These are phyloP conservation scores for Leptobrachium ailaonicum DNA, from an alignment of 2,113 vertebrate species.

Conservation along the genomic window DNA sequence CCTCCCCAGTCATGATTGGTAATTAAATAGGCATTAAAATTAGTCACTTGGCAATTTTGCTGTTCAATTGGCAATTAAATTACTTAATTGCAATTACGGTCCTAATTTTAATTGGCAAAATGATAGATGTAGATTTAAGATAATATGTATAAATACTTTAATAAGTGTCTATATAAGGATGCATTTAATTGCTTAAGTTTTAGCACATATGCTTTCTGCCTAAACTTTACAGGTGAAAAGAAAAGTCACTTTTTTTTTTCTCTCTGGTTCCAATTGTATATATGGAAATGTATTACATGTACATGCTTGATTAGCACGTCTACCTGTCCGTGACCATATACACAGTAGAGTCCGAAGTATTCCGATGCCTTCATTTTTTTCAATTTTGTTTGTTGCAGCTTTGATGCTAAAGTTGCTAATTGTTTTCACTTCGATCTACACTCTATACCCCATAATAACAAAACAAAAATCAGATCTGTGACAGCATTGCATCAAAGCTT, in stretches of 20 bases:
- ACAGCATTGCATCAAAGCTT: too few species aligned
- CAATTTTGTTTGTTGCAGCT: too few species aligned
- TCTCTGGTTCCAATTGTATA: too few species aligned
- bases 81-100: slow-evolving; percentile 96
- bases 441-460: too few species aligned
- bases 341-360: too few species aligned
- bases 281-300: not conserved
- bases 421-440: too few species aligned
- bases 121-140: slow-evolving; percentile 89
- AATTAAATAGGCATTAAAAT: slow-evolving; percentile 97
- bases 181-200: slow-evolving; percentile 84
- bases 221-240: slow-evolving; percentile 78
- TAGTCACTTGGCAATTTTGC: slow-evolving; percentile 94
- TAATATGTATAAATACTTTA: slow-evolving; percentile 87
- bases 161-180: slow-evolving; percentile 88
- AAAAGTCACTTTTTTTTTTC: slow-evolving; percentile 3
- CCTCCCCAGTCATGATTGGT: slow-evolving; percentile 89
- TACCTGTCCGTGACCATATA: too few species aligned
- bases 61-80: slow-evolving; percentile 97
- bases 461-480: too few species aligned
- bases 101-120: slow-evolving; percentile 89
- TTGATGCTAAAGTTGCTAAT: too few species aligned
- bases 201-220: slow-evolving; percentile 81
- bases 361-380: too few species aligned
- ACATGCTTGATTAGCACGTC: too few species aligned